phyloP scores from a whole-genome alignment of 2,888 invertebrate genomes.

The Asteroscopus sphinx region DNA sequence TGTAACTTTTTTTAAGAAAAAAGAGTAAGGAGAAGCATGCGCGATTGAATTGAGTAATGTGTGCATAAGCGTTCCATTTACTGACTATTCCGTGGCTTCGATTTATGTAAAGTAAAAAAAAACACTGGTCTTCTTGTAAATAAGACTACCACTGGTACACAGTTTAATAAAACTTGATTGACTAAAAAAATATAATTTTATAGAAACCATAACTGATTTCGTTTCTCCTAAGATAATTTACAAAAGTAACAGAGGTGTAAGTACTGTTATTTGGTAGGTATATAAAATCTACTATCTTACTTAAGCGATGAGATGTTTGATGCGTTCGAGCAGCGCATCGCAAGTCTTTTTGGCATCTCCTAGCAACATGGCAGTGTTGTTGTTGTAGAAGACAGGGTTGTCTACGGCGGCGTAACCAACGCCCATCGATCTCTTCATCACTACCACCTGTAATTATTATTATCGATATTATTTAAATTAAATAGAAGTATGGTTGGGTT shows the following conservation, averaged over 20 bases:
- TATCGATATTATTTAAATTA: background rate
- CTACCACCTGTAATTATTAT: slow-evolving; percentile 91
- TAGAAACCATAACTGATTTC: too few species aligned
- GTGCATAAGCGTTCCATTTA: too few species aligned
- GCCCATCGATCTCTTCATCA: slow-evolving; percentile 97
- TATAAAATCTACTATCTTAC: slow-evolving; percentile 31
- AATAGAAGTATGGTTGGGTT: too few species aligned
- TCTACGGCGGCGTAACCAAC: slow-evolving; percentile 97
- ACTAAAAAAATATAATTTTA: background rate
- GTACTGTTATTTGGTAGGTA: slow-evolving; percentile 37
- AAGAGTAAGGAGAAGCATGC: too few species aligned
- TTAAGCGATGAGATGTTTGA: slow-evolving; percentile 83
- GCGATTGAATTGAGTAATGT: too few species aligned
- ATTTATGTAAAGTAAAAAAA: slow-evolving; percentile 4
- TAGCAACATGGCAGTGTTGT: slow-evolving; percentile 95
- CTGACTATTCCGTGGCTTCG: background rate
- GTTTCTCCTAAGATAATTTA: background rate
- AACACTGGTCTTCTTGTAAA: slow-evolving; percentile 10
- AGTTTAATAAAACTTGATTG: slow-evolving; percentile 20
- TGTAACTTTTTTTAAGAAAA: too few species aligned
- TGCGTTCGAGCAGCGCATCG: slow-evolving; percentile 93
- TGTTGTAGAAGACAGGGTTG: slow-evolving; percentile 97
- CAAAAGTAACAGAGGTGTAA: slow-evolving; percentile 5
- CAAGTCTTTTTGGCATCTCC: slow-evolving; percentile 98
- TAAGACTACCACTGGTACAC: slow-evolving; percentile 8